Percentiles rank a stretch among this genome's conserved stretches.
These are phyloP conservation scores for Plebejus argus DNA, from an alignment of 2,888 invertebrate genomes.

Conservation along the genomic window DNA sequence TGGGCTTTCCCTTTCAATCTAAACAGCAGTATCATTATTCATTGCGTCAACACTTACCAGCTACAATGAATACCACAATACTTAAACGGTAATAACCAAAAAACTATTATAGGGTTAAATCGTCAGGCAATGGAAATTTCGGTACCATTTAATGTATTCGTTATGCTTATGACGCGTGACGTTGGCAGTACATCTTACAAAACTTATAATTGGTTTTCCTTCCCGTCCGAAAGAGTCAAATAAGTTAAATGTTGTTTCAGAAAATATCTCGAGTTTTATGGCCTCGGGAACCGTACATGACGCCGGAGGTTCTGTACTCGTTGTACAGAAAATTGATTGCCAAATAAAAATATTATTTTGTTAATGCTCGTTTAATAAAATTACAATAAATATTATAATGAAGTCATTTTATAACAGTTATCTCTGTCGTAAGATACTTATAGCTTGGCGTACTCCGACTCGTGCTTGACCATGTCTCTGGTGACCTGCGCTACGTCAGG, in stretches of 20 bases:
- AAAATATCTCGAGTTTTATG: constrained; percentile 69
- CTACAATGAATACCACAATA: neutral
- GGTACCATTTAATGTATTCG: neutral
- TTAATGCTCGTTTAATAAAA: neutral
- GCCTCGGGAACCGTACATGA: constrained; percentile 66
- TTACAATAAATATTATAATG: constrained; percentile 22
- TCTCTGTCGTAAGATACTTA: constrained; percentile 7
- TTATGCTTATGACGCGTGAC: neutral
- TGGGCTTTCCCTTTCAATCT: constrained; percentile 2
- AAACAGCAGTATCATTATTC: neutral
- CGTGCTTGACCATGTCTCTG: constrained; percentile 85
- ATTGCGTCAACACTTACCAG: neutral
- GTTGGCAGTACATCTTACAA: neutral
- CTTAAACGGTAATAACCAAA: neutral
- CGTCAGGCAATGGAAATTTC: neutral
- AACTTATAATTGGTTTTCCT: neutral
- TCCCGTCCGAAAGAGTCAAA: neutral
- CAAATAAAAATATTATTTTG: constrained; percentile 49
- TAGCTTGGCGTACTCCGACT: constrained; percentile 79
- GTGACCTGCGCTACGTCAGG: constrained; percentile 81
- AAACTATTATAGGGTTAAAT: neutral
- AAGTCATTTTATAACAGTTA: neutral
- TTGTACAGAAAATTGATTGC: constrained; percentile 66
- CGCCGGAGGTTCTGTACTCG: constrained; percentile 62
- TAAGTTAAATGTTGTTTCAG: constrained; percentile 54